These are phyloP conservation scores for Conops quadrifasciatus DNA, from an alignment of 2,888 invertebrate genomes.

Conservation along the genomic window DNA sequence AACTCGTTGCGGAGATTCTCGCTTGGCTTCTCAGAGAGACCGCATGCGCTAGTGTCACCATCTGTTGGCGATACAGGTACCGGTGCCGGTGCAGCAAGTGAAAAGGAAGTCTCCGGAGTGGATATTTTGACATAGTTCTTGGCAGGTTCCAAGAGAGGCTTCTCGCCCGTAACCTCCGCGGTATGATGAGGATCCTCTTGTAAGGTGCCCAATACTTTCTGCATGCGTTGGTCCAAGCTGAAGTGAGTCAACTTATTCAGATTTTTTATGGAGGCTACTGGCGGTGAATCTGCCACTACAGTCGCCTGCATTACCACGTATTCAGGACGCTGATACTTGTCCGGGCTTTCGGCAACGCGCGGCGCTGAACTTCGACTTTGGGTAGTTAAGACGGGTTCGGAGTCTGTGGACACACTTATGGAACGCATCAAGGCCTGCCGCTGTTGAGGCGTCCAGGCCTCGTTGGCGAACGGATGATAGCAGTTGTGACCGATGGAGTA, in stretches of 20 bases:
- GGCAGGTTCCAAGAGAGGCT: conserved; percentile 19
- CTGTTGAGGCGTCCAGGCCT: conserved; percentile 21
- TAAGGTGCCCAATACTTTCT: conserved; percentile 44
- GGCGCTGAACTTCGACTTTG: background rate
- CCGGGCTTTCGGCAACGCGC: background rate
- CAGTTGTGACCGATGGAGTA: conserved; percentile 39
- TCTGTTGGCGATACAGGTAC: background rate
- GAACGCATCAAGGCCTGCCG: conserved; percentile 32
- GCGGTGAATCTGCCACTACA: conserved; percentile 17
- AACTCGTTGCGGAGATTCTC: conserved; percentile 22
- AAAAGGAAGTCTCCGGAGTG: background rate
- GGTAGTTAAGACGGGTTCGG: conserved; percentile 39
- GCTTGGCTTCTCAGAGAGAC: conserved; percentile 22
- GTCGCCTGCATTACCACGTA: conserved; percentile 43
- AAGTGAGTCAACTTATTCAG: conserved; percentile 33
- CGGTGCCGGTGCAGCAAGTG: background rate
- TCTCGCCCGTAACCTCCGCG: conserved; percentile 15
- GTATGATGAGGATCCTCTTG: conserved; percentile 40
- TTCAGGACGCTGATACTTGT: conserved; percentile 34
- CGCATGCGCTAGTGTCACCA: background rate
- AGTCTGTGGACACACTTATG: conserved; percentile 43
- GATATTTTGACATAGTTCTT: conserved; percentile 37
- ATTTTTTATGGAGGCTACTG: background rate
- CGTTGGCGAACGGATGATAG: conserved; percentile 2
- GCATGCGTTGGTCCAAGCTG: conserved; percentile 44